phyloP scores from a whole-genome alignment of 1,140 invertebrate species.

The Mamestra configurata region DNA sequence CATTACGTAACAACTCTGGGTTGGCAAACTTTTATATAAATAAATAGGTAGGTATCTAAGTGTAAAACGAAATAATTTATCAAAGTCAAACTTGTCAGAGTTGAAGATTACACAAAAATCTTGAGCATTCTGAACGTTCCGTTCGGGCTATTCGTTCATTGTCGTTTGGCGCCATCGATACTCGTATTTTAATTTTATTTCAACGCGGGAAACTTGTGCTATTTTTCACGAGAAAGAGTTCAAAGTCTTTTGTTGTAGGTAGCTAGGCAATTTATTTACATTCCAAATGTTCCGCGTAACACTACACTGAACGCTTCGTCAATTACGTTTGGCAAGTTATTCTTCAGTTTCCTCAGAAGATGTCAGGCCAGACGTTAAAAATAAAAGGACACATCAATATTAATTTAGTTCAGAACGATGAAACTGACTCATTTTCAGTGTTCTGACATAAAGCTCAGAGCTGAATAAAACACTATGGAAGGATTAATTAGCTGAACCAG shows the following conservation, averaged over 20 bases:
- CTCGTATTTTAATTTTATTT: conserved; percentile 35
- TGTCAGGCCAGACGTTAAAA: conserved; percentile 24
- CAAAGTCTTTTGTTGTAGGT: conserved; percentile 19
- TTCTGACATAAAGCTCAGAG: not conserved
- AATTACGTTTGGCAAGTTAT: not conserved
- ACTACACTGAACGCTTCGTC: conserved; percentile 38
- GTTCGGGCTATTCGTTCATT: conserved; percentile 24
- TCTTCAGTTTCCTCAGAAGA: conserved; percentile 16
- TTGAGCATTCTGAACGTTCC: conserved; percentile 1
- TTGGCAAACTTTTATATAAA: not conserved
- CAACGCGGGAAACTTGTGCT: not conserved
- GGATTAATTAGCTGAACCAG: too few relatives aligned
- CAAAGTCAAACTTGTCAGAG: conserved; percentile 42
- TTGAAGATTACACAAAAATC: conserved; percentile 34
- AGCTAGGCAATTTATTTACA: conserved; percentile 17
- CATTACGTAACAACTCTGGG: not conserved
- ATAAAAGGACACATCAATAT: conserved; percentile 14
- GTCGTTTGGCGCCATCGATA: conserved; percentile 29
- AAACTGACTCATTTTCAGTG: conserved; percentile 10
- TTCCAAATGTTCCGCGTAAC: conserved; percentile 21
- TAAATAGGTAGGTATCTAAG: not conserved
- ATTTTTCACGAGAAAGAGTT: conserved; percentile 10
- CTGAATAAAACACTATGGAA: not conserved
- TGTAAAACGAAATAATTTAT: conserved; percentile 32
- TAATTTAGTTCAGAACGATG: conserved; percentile 17